Evolutionary conservation across 2,797 vertebrate genomes (phyloP).

Genomic region (Eospalax fontanierii): DNA sequence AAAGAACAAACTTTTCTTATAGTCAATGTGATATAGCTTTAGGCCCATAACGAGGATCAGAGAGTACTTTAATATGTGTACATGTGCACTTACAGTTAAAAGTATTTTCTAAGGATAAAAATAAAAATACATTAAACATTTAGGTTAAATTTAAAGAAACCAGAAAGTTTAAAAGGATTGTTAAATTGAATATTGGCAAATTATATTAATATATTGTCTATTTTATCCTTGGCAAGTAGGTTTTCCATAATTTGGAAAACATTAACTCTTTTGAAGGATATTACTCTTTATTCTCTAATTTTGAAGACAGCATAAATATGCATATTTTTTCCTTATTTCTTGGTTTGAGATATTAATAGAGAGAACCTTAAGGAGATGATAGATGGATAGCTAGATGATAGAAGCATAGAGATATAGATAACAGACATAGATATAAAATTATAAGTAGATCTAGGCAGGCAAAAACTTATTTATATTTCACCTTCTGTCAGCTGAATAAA

Average conservation of each 20-base stretch:
- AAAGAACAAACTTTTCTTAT: neutral
- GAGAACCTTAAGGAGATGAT: neutral
- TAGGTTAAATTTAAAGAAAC: neutral
- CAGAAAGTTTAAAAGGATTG: neutral
- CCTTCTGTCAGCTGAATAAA: neutral
- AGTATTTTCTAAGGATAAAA: neutral
- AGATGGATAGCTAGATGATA: neutral
- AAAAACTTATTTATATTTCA: conserved; percentile 32
- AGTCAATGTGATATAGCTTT: neutral
- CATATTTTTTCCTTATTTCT: conserved; percentile 8
- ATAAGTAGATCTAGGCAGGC: too few species aligned
- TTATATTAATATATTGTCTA: neutral
- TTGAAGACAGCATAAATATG: neutral
- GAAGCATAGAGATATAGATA: neutral
- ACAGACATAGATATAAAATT: too few species aligned
- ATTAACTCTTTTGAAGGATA: conserved; percentile 20
- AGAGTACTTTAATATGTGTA: neutral
- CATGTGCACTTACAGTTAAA: neutral
- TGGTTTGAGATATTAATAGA: neutral
- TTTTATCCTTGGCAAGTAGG: neutral
- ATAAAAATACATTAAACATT: conserved; percentile 56
- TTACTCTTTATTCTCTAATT: conserved; percentile 32
- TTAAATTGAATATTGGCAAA: conserved; percentile 39
- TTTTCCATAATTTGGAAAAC: conserved; percentile 45
- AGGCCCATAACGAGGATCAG: neutral